These are phyloP conservation scores for Andrena haemorrhoa DNA, from an alignment of 2,888 invertebrate species.

Conservation along the genomic window DNA sequence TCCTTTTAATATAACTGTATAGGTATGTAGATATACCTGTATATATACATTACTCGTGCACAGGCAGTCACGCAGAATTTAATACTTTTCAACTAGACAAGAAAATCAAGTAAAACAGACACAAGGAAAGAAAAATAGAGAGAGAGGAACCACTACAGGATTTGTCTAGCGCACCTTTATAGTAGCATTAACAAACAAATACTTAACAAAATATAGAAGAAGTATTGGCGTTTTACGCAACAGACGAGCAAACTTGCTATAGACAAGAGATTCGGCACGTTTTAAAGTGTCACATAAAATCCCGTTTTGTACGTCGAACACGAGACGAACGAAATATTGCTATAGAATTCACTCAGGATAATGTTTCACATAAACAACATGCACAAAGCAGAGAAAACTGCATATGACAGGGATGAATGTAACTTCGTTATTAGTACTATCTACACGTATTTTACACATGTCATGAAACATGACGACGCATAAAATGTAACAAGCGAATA, in stretches of 20 bases:
- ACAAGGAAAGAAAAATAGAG: not conserved
- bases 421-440: not conserved
- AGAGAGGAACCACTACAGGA: not conserved
- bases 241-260: not conserved
- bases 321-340: constrained; percentile 6
- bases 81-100: not conserved
- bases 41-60: not conserved
- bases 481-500: not conserved
- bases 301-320: constrained; percentile 21
- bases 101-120: not conserved
- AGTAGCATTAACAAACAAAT: constrained; percentile 14
- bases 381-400: constrained; percentile 4
- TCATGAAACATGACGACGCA: not conserved
- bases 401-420: not conserved
- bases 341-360: constrained; percentile 54
- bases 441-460: not conserved
- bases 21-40: too few relatives aligned
- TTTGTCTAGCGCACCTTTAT: not conserved
- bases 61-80: not conserved
- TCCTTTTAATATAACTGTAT: not conserved
- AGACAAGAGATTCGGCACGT: not conserved
- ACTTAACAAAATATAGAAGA: not conserved
- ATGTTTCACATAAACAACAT: constrained; percentile 18
- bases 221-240: not conserved
- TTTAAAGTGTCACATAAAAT: constrained; percentile 15